phyloP scores from a whole-genome alignment of 2,113 vertebrate genomes.

The Odontesthes bonariensis region DNA sequence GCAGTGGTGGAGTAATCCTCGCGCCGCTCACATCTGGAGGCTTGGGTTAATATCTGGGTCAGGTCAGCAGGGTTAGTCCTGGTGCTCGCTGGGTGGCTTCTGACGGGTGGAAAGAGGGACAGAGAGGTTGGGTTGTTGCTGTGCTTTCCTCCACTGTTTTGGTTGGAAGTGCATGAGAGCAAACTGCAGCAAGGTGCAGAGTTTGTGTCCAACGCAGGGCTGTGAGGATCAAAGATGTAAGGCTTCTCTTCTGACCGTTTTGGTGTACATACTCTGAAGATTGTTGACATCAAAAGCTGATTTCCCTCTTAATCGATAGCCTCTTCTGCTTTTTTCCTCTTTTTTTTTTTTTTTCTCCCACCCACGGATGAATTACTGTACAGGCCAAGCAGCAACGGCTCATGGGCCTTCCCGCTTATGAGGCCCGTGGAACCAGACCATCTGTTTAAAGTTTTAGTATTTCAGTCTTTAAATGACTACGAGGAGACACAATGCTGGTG shows the following conservation, averaged over 20 bases:
- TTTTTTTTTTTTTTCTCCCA: too few species aligned
- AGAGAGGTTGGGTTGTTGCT: slow-evolving; percentile 38
- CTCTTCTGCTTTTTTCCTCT: too few species aligned
- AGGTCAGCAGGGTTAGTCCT: slow-evolving; percentile 77
- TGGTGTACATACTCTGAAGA: slow-evolving; percentile 35
- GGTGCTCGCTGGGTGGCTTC: slow-evolving; percentile 71
- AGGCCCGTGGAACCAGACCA: too few species aligned
- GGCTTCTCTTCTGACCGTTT: slow-evolving; percentile 20
- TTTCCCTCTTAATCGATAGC: background rate
- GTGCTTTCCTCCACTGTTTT: slow-evolving; percentile 16
- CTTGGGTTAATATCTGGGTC: slow-evolving; percentile 85
- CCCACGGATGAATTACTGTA: too few species aligned
- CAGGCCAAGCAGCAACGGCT: too few species aligned
- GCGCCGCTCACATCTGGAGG: slow-evolving; percentile 82
- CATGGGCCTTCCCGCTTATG: too few species aligned
- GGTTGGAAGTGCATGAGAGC: slow-evolving; percentile 12
- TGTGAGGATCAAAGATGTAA: slow-evolving; percentile 12
- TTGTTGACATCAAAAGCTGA: background rate
- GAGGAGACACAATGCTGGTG: too few species aligned
- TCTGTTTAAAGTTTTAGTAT: too few species aligned
- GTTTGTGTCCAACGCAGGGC: background rate
- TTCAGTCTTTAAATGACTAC: too few species aligned
- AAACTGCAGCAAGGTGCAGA: slow-evolving; percentile 37
- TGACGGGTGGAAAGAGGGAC: slow-evolving; percentile 50
- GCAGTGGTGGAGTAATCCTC: slow-evolving; percentile 80